Base-by-base conservation (phyloP, 2,888 invertebrate species). In the Cerastis leucographa region DNA sequence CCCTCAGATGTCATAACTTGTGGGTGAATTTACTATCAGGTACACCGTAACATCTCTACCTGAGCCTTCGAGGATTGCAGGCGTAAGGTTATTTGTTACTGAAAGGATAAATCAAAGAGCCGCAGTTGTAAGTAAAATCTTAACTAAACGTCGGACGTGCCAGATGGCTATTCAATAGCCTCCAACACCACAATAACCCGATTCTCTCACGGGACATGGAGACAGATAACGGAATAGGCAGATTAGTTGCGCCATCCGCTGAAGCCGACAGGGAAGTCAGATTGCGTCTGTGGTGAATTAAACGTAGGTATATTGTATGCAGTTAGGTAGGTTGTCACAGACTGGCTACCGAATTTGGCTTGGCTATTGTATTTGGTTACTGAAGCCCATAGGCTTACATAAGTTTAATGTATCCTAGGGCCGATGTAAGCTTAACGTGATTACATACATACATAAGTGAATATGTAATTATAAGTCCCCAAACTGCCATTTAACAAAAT, bases 191-290 rank as follows among this genome's bases (percentile, higher is more conserved):
- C 82, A 68, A 70, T 70, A 71, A 35, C 51, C 51, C 59, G 25
- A 74, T 72, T 71, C 65, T 71, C 83, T 77, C 86, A 76, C 69
- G 83, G 77, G 73, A 77, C 71, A 74, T 46, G 29, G 56, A n/a
- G 77, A 35, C 69, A 71, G 74, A 82, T 85, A 85, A 69, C 86
- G 86, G 83, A 83, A 86, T 54, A 56, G 62, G 66, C 61, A 59
- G 83, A 71, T 83, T 83, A 85, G 85, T 71, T 73, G 56, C 67
- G 68, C 86, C 67, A 74, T 65, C 86, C 64, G 76, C 35, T 82
- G 54, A 44, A 61, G 69, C 61, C 71, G 40, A 54, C 56, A 46
- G 12, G n/a, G 54, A 69, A 85, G 73, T 46, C 73, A 66, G 65
- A 71, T 69, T 71, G 71, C 49, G 64, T 85, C 44, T 73, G 40